A percentile compares a stretch with the other conserved stretches of the same genome.
Conservation (phyloP, 2,888 invertebrate genomes). For the Cheilosia impressa region DNA sequence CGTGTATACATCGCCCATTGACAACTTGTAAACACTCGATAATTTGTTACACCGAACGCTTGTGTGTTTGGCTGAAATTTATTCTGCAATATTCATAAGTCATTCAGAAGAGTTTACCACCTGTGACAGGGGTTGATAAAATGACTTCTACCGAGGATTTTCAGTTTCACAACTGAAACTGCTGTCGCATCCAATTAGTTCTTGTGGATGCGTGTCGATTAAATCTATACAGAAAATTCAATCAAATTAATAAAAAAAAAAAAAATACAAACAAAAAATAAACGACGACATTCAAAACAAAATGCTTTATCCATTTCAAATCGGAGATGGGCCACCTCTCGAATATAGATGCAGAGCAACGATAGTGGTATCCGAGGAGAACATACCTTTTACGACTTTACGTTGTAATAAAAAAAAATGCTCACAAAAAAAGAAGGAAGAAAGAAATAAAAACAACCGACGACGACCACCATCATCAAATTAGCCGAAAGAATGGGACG, state of each 20-base stretch:
- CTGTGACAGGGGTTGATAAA: too few relatives aligned
- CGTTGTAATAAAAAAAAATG: slow-evolving; percentile 23
- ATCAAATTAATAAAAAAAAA: slow-evolving; percentile 50
- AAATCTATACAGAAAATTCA: slow-evolving; percentile 19
- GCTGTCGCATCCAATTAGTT: background rate
- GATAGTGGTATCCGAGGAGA: slow-evolving; percentile 14
- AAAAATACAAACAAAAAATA: slow-evolving; percentile 8
- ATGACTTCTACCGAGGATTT: too few relatives aligned
- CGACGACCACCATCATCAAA: slow-evolving; percentile 63
- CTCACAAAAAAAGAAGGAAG: slow-evolving; percentile 24
- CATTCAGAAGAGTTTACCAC: slow-evolving; percentile 18
- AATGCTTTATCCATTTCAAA: slow-evolving; percentile 55
- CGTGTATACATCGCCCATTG: background rate
- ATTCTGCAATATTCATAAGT: slow-evolving; percentile 17
- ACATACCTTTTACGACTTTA: slow-evolving; percentile 58
- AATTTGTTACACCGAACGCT: background rate
- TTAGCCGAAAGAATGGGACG: slow-evolving; percentile 7
- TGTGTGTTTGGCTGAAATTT: slow-evolving; percentile 14
- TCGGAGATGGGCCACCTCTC: slow-evolving; percentile 12
- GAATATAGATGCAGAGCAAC: slow-evolving; percentile 27
- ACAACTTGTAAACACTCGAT: slow-evolving; percentile 3
- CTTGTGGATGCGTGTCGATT: background rate
- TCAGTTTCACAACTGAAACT: too few relatives aligned
- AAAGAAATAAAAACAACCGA: slow-evolving; percentile 50
- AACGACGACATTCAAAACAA: slow-evolving; percentile 40